A percentile compares a stretch with the other conserved stretches of the same genome.
Evolutionary conservation across 2,888 invertebrate genomes (phyloP).

Genomic region (Diaperis boleti): DNA sequence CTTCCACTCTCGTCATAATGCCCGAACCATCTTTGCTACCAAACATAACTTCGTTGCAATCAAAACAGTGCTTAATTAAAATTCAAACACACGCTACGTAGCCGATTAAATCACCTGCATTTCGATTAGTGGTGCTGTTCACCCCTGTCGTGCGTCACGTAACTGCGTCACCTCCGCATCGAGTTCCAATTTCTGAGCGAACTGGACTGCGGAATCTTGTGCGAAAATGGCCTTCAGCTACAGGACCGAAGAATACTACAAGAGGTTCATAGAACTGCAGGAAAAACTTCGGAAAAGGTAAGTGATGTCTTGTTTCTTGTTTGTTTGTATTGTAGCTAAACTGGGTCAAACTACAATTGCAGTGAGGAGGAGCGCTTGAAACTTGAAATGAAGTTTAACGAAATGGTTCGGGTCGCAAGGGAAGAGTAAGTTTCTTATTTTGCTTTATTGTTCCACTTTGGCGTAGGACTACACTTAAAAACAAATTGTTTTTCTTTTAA

Average conservation of each 20-base stretch:
- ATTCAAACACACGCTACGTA: conserved; percentile 30
- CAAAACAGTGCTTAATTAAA: conserved; percentile 32
- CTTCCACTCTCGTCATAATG: conserved; percentile 40
- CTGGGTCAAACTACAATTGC: conserved; percentile 47
- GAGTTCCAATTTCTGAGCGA: conserved; percentile 10
- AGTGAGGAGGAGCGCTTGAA: conserved; percentile 70
- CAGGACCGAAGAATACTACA: conserved; percentile 62
- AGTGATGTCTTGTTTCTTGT: conserved; percentile 38
- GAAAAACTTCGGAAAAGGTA: conserved; percentile 65
- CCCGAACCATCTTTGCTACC: not conserved
- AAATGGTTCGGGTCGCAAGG: conserved; percentile 67
- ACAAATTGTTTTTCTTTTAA: no score
- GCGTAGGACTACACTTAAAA: no score
- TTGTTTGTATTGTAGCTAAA: conserved; percentile 55
- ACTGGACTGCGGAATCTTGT: not conserved
- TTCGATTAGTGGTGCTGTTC: conserved; percentile 28
- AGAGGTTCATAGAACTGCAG: conserved; percentile 63
- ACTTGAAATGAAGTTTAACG: conserved; percentile 69
- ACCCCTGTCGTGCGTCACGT: conserved; percentile 25
- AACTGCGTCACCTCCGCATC: conserved; percentile 29
- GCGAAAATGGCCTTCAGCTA: conserved; percentile 47
- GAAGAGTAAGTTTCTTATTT: conserved; percentile 67
- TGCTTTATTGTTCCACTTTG: not conserved
- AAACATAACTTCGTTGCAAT: no score
- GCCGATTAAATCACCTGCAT: conserved; percentile 31